A percentile compares a stretch with the other conserved stretches of the same genome.
phyloP scores from a whole-genome alignment of 2,888 invertebrate genomes.

The Pyrocoelia pectoralis region DNA sequence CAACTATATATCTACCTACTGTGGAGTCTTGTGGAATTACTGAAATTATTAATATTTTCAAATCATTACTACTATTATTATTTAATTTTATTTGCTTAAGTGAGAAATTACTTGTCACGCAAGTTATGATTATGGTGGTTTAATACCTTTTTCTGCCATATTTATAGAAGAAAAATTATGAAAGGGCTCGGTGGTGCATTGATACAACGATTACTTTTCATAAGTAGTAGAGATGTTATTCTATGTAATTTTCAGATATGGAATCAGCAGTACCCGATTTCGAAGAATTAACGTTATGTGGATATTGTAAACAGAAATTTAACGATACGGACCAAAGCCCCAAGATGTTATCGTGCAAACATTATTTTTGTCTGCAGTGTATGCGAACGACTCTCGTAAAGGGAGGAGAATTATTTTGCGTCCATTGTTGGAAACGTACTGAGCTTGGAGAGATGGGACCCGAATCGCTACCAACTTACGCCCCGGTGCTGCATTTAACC shows the following conservation, averaged over 20 bases:
- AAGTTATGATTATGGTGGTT: no score
- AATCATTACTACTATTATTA: no score
- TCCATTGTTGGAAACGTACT: constrained; percentile 78
- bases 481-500: constrained; percentile 71
- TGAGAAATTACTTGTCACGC: no score
- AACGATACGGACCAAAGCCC: constrained; percentile 77
- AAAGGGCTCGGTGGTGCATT: no score
- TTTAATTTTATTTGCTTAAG: no score
- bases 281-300: constrained; percentile 78
- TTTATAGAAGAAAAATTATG: no score
- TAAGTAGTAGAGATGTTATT: not conserved
- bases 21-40: no score
- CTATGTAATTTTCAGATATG: constrained; percentile 58
- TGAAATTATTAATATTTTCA: no score
- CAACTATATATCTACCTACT: no score
- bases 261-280: constrained; percentile 72
- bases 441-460: constrained; percentile 73
- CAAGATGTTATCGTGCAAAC: constrained; percentile 77
- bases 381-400: constrained; percentile 73
- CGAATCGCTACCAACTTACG: constrained; percentile 73
- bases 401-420: constrained; percentile 72
- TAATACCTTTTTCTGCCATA: no score
- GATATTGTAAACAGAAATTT: constrained; percentile 78
- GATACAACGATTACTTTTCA: not conserved
- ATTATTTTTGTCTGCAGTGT: constrained; percentile 80